phyloP scores from a whole-genome alignment of 1,140 invertebrate genomes.

The Drosophila parabipectinata region DNA sequence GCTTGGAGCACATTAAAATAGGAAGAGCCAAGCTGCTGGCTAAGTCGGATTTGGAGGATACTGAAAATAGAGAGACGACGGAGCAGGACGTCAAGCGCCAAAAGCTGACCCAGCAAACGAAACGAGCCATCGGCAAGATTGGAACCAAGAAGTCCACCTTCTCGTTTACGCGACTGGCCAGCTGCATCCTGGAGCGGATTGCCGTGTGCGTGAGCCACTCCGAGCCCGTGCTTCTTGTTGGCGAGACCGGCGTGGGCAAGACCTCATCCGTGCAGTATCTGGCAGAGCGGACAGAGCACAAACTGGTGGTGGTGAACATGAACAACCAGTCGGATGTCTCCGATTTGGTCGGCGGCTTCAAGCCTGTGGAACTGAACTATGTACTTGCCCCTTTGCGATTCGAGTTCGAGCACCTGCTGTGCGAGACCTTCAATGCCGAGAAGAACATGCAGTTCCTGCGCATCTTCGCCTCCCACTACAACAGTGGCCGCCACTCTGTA shows the following conservation, averaged over 20 bases:
- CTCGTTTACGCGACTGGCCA: constrained; percentile 92
- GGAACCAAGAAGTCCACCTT: constrained; percentile 86
- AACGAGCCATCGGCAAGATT: constrained; percentile 30
- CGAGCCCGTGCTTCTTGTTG: constrained; percentile 97
- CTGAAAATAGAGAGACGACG: constrained; percentile 14
- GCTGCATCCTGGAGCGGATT: constrained; percentile 94
- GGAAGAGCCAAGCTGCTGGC: constrained; percentile 86
- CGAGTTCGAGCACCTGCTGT: constrained; percentile 94
- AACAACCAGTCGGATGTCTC: constrained; percentile 99
- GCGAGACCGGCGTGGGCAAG: constrained; percentile 99
- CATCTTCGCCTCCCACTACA: constrained; percentile 91
- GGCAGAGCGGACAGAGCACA: constrained; percentile 92
- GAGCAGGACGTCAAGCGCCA: constrained; percentile 56
- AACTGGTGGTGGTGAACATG: constrained; percentile 98
- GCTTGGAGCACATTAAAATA: constrained; percentile 84
- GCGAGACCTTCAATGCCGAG: constrained; percentile 90
- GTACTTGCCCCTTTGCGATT: constrained; percentile 91
- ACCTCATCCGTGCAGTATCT: constrained; percentile 98
- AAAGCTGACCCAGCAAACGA: constrained; percentile 46
- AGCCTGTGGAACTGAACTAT: constrained; percentile 96
- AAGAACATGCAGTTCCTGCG: constrained; percentile 94
- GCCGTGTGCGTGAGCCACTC: constrained; percentile 91
- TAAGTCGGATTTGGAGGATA: constrained; percentile 45
- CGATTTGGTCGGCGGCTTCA: constrained; percentile 98
- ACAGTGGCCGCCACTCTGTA: constrained; percentile 89